These are phyloP conservation scores for Merops nubicus DNA, from an alignment of 2,113 vertebrate genomes.

Conservation along the genomic window DNA sequence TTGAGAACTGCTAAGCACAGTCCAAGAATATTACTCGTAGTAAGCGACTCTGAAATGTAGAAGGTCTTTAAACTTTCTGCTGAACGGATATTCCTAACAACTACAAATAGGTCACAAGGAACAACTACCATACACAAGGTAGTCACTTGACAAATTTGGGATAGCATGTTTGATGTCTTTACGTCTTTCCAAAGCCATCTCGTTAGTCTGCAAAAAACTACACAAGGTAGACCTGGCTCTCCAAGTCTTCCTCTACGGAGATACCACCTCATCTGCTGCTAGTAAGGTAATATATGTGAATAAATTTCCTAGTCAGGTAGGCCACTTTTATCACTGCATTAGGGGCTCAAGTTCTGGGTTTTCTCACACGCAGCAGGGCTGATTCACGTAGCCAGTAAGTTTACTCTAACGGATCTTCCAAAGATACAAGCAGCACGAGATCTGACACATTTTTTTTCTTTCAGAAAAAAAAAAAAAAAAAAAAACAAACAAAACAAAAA, in stretches of 20 bases:
- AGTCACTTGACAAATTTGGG: not conserved
- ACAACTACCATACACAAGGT: not conserved
- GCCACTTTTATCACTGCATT: not conserved
- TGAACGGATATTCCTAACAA: not conserved
- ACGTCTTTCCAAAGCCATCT: not conserved
- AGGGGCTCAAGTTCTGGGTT: not conserved
- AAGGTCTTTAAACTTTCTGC: not conserved
- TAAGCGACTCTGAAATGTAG: not conserved
- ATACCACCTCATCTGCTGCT: not conserved
- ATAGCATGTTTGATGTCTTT: not conserved
- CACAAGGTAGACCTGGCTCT: not conserved
- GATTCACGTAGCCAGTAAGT: not conserved
- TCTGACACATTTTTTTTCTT: too few species aligned
- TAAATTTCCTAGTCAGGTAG: not conserved
- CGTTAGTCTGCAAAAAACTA: not conserved
- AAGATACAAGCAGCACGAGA: not conserved
- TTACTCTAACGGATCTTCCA: not conserved
- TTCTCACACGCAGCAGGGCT: not conserved
- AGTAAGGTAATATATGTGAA: not conserved
- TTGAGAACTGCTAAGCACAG: not conserved
- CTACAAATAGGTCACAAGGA: not conserved
- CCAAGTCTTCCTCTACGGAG: not conserved
- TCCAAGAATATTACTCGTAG: not conserved
- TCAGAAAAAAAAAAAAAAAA: too few species aligned
- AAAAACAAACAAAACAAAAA: too few species aligned